Conservation (phyloP, 2,113 vertebrate species). For the Phycodurus eques region DNA sequence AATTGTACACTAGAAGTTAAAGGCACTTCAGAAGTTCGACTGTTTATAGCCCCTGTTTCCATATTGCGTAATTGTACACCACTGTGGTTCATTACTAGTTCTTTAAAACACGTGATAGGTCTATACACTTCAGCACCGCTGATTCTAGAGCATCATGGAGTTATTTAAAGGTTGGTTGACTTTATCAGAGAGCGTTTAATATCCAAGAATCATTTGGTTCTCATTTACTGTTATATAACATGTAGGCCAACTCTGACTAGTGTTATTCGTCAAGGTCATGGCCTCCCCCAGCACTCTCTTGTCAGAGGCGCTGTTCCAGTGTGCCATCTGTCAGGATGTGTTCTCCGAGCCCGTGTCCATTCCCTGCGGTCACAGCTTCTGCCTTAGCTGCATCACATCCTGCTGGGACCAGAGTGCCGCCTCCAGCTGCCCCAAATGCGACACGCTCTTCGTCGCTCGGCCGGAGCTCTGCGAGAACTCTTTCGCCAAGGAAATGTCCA, state of each 20-base stretch:
- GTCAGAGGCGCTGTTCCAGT: conserved; percentile 61
- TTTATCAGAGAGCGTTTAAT: too few species aligned
- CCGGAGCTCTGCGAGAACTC: conserved; percentile 62
- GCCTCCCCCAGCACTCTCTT: conserved; percentile 28
- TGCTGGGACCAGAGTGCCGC: conserved; percentile 35
- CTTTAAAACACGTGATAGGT: too few species aligned
- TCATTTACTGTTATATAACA: too few species aligned
- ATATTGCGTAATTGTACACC: too few species aligned
- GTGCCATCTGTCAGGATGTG: conserved; percentile 61
- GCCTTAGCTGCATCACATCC: conserved; percentile 57
- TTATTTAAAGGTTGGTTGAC: too few species aligned
- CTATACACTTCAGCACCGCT: too few species aligned
- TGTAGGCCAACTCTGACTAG: neutral
- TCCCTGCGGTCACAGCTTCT: conserved; percentile 73
- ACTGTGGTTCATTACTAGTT: too few species aligned
- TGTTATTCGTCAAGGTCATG: conserved; percentile 41
- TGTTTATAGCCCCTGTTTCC: too few species aligned
- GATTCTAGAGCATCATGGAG: too few species aligned
- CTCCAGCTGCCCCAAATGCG: conserved; percentile 56
- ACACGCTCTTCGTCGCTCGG: conserved; percentile 27
- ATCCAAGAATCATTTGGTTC: too few species aligned
- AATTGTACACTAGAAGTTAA: too few species aligned
- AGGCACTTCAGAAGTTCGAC: too few species aligned
- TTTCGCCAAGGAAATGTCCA: conserved; percentile 62
- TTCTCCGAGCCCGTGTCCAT: conserved; percentile 66